Conservation (phyloP, 2,113 vertebrate genomes). For the Beaufortia kweichowensis region DNA sequence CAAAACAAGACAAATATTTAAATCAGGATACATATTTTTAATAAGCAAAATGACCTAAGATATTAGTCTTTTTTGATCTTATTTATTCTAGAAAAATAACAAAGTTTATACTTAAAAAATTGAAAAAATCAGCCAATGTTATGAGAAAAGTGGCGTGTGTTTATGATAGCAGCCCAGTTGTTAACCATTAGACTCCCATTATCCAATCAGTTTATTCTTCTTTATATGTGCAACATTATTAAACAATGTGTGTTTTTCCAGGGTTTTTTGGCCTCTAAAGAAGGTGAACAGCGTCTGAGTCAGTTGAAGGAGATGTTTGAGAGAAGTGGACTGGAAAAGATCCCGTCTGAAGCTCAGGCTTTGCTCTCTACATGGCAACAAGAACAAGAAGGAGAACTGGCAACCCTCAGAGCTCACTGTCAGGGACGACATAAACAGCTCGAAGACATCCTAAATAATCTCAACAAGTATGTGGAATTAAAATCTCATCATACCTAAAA, state of each 20-base stretch:
- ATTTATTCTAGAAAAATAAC: too few species aligned
- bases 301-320: constrained; percentile 76
- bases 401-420: constrained; percentile 76
- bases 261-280: constrained; percentile 81
- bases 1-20: too few species aligned
- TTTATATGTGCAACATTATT: not conserved
- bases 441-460: constrained; percentile 66
- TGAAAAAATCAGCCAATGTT: too few species aligned
- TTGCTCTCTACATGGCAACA: constrained; percentile 77
- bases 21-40: too few species aligned
- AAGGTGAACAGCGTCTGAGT: constrained; percentile 75
- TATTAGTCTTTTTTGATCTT: too few species aligned
- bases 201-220: too few species aligned
- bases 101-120: too few species aligned
- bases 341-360: constrained; percentile 73
- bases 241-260: constrained; percentile 58
- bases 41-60: too few species aligned
- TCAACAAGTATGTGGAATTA: constrained; percentile 72
- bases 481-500: not conserved
- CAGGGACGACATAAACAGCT: constrained; percentile 75
- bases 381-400: constrained; percentile 81
- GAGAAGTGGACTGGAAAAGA: constrained; percentile 70
- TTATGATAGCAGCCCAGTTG: too few species aligned
- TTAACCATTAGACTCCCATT: too few species aligned
- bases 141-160: too few species aligned